Evolutionary conservation across 2,113 vertebrate species (phyloP), one percentile per base, ranked within the genome.

Genomic region (Corythaeola cristata): DNA sequence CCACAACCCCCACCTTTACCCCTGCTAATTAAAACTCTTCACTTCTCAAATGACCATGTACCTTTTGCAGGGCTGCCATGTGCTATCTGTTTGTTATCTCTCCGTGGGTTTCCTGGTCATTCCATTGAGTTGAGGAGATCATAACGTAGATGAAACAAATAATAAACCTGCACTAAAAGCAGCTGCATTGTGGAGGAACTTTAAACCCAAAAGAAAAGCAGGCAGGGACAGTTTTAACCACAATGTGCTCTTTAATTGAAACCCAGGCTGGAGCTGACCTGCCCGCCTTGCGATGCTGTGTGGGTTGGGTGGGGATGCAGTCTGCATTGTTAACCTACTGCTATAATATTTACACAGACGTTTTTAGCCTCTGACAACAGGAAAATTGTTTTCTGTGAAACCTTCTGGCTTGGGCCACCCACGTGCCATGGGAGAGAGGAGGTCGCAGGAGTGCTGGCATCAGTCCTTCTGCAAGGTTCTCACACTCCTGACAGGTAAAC

Each of bases 201-300:
- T 85, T 55, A 89, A 95, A 66, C 28, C 63, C 64, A 1, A 3
- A 74, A 66, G 76, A 45, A 73, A 90, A 92, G 56, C 49, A 58
- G 41, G 13, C 35, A 62, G 41, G 71, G 85, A 68, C 28, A 45
- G 50, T 83, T 94, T 77, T 66, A 88, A 83, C 50, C 3, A 0
- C 75, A 90, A 0, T 15, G 27, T 66, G 26, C 30, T 86, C 78
- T 86, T 74, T 80, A 91, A 89, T 72, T 73, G 76, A 68, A 88
- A 72, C 83, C 72, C 84, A 64, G 80, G 53, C 72, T 80, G 82
- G 50, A 78, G 59, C n/a, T 94, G 87, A 80, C 85, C 89, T 94
- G 67, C 74, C 82, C 63, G 32, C 87, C 69, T 72, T 63, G 67
- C 8, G 13, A 66, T 78, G 16, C 44, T 19, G 12, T 16, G 52